A percentile compares a stretch with the other conserved stretches of the same genome.
phyloP scores from a whole-genome alignment of 2,888 invertebrate species.

The Odontocolon sp. region DNA sequence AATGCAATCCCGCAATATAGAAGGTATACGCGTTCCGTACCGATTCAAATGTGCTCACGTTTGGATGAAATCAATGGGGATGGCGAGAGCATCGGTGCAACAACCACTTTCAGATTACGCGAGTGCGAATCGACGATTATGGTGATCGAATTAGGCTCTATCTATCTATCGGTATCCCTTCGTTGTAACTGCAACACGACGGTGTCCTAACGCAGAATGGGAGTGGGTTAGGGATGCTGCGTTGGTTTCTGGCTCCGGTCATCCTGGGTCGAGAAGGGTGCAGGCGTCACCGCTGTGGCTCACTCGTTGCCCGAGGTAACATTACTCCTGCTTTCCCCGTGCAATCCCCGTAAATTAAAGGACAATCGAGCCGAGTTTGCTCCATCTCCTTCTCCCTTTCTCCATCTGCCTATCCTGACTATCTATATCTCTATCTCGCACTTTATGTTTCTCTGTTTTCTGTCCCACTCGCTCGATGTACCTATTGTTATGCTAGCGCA shows the following conservation, averaged over 20 bases:
- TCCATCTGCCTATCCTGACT: not conserved
- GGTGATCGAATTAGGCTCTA: conserved; percentile 73
- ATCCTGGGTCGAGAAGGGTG: conserved; percentile 56
- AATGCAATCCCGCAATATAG: conserved; percentile 12
- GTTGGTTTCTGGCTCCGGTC: conserved; percentile 46
- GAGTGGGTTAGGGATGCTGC: conserved; percentile 38
- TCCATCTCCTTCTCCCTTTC: conserved; percentile 9
- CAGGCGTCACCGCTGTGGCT: conserved; percentile 55
- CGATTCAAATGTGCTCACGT: conserved; percentile 18
- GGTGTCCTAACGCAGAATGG: conserved; percentile 38
- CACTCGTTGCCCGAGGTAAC: conserved; percentile 33
- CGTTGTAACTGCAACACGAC: conserved; percentile 32
- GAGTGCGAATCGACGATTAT: conserved; percentile 72
- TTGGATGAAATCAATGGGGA: not conserved
- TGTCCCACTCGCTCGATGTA: conserved; percentile 39
- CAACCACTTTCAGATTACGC: conserved; percentile 72
- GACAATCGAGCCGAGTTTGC: conserved; percentile 70
- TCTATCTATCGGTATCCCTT: not conserved
- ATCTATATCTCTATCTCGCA: not conserved
- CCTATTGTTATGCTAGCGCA: conserved; percentile 70
- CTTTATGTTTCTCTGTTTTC: conserved; percentile 33
- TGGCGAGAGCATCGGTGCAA: conserved; percentile 65
- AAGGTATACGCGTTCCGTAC: conserved; percentile 4
- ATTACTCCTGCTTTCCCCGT: conserved; percentile 47
- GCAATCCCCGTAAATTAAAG: conserved; percentile 78